Conservation (phyloP, 2,888 invertebrate genomes). For the Phania funesta region DNA sequence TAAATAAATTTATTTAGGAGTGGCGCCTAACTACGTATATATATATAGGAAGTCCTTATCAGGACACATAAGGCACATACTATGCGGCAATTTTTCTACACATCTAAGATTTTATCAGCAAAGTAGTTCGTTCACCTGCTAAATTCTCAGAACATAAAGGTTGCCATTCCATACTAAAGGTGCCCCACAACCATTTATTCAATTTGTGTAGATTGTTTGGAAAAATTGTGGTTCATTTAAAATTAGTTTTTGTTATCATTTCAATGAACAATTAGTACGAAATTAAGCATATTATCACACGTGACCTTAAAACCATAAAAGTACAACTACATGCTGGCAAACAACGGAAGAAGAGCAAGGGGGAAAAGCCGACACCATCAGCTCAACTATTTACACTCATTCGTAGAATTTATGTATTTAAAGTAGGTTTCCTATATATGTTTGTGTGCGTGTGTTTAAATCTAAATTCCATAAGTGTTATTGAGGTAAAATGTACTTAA, state of each 20-base stretch:
- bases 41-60: conserved; percentile 20
- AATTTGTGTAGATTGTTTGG: conserved; percentile 4
- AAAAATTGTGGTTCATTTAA: conserved; percentile 6
- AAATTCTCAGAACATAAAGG: neutral
- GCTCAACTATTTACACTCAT: neutral
- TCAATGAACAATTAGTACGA: conserved; percentile 58
- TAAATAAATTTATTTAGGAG: conserved; percentile 52
- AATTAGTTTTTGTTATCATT: conserved; percentile 41
- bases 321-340: neutral
- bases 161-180: conserved; percentile 9
- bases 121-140: conserved; percentile 7
- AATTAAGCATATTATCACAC: conserved; percentile 53
- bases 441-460: neutral
- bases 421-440: too few species aligned
- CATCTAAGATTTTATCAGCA: conserved; percentile 1
- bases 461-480: neutral
- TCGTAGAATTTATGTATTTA: too few species aligned
- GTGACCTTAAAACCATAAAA: conserved; percentile 28
- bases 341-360: conserved; percentile 6
- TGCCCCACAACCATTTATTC: conserved; percentile 23
- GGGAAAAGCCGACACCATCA: neutral
- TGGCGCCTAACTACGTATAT: conserved; percentile 22
- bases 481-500: neutral
- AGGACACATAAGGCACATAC: conserved; percentile 1
- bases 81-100: conserved; percentile 22